A percentile compares a stretch with the other conserved stretches of the same genome.
These are phyloP conservation scores for Schizothorax lantsangensis DNA, from an alignment of 2,797 vertebrate species.

Conservation along the genomic window DNA sequence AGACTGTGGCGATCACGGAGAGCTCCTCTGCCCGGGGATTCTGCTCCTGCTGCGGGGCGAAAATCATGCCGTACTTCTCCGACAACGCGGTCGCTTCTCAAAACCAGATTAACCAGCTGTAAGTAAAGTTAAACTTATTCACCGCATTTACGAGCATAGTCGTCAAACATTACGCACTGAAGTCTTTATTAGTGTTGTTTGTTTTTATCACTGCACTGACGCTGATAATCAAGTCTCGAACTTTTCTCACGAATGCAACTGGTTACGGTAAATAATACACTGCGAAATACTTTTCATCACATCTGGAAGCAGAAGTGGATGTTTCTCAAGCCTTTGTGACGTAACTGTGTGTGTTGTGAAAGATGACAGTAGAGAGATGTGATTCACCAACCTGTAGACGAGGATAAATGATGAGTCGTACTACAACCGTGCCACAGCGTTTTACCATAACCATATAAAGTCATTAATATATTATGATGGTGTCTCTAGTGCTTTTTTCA, in stretches of 20 bases:
- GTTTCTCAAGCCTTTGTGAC: conserved; percentile 56
- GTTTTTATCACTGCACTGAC: neutral
- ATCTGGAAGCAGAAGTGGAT: neutral
- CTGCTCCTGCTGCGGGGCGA: conserved; percentile 84
- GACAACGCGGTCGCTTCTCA: conserved; percentile 89
- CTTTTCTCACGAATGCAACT: neutral
- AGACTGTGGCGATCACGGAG: conserved; percentile 71
- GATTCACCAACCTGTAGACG: conserved; percentile 60
- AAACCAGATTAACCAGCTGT: conserved; percentile 92
- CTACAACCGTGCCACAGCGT: neutral
- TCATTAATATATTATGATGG: neutral
- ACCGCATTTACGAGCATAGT: neutral
- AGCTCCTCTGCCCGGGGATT: conserved; percentile 73
- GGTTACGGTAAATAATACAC: conserved; percentile 4
- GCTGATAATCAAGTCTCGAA: too few relatives aligned
- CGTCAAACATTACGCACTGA: neutral
- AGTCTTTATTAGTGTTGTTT: neutral
- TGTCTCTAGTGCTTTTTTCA: neutral
- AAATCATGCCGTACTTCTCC: conserved; percentile 92
- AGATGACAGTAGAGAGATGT: conserved; percentile 51
- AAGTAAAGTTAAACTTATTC: conserved; percentile 72
- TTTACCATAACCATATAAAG: conserved; percentile 17
- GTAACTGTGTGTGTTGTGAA: conserved; percentile 52
- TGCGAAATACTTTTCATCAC: conserved; percentile 1
- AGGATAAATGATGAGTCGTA: conserved; percentile 40